A percentile compares a stretch with the other conserved stretches of the same genome.
Evolutionary conservation across 2,888 invertebrate species (phyloP).

Genomic region (Drosophila atripex): DNA sequence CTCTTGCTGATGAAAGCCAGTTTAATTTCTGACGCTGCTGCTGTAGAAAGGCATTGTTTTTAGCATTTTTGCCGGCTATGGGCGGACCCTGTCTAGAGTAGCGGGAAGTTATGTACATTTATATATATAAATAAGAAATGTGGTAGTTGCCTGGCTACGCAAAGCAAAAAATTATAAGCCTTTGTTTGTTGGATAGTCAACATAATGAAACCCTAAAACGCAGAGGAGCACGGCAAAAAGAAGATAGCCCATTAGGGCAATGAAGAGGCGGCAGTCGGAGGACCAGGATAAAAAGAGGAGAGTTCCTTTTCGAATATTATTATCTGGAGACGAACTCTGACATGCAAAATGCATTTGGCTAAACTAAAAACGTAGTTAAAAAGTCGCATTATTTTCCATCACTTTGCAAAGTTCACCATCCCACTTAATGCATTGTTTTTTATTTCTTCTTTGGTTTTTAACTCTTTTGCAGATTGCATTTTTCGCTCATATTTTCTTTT

Average conservation of each 20-base stretch:
- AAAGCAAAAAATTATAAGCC: slow-evolving; percentile 62
- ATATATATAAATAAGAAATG: slow-evolving; percentile 31
- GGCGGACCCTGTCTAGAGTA: slow-evolving; percentile 10
- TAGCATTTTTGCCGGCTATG: slow-evolving; percentile 48
- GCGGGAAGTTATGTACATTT: slow-evolving; percentile 20
- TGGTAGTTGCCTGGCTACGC: slow-evolving; percentile 1
- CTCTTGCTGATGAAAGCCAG: slow-evolving; percentile 41
- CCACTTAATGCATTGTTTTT: slow-evolving; percentile 28
- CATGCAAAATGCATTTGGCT: slow-evolving; percentile 74
- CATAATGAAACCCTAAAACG: slow-evolving; percentile 50
- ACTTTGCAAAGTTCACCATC: slow-evolving; percentile 63
- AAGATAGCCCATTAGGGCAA: slow-evolving; percentile 35
- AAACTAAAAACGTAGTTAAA: slow-evolving; percentile 68
- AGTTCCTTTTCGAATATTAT: slow-evolving; percentile 22
- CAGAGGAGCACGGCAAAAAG: slow-evolving; percentile 22
- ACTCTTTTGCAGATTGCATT: slow-evolving; percentile 37
- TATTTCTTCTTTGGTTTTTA: slow-evolving; percentile 29
- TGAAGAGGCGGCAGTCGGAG: slow-evolving; percentile 9
- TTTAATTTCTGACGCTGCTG: slow-evolving; percentile 40
- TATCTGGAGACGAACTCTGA: slow-evolving; percentile 45
- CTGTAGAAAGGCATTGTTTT: slow-evolving; percentile 55
- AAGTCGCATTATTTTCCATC: slow-evolving; percentile 77
- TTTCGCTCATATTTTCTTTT: slow-evolving; percentile 46
- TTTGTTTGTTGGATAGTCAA: slow-evolving; percentile 58
- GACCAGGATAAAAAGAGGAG: slow-evolving; percentile 16